Conservation (phyloP, 2,113 vertebrate genomes). For the Coryphaenoides rupestris region DNA sequence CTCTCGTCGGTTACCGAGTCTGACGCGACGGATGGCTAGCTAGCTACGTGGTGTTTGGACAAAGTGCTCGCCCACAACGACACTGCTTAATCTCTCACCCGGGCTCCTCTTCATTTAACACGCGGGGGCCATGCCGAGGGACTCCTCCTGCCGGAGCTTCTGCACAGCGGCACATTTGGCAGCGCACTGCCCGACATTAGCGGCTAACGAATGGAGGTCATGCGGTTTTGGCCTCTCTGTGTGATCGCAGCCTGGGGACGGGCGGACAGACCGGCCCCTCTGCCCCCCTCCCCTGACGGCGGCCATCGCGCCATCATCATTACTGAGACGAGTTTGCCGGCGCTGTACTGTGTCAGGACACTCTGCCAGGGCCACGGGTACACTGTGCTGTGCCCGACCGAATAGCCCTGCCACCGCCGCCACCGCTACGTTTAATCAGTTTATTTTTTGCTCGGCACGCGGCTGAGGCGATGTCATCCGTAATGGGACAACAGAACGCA, state of each 20-base stretch:
- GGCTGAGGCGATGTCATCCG: background rate
- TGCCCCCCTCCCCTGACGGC: background rate
- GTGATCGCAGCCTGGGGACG: background rate
- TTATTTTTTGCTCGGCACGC: background rate
- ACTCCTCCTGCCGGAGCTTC: too few relatives aligned
- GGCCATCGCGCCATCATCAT: conserved; percentile 3
- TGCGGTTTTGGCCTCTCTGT: conserved; percentile 2
- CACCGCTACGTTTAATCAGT: background rate
- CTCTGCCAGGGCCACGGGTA: background rate
- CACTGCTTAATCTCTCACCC: too few relatives aligned
- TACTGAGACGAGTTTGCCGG: background rate
- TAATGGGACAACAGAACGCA: background rate
- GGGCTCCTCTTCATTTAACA: too few relatives aligned
- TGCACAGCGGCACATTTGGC: too few relatives aligned
- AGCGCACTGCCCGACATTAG: too few relatives aligned
- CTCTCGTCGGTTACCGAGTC: too few relatives aligned
- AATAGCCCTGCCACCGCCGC: too few relatives aligned
- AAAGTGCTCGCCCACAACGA: too few relatives aligned
- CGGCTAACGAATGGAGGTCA: background rate
- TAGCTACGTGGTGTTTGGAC: too few relatives aligned
- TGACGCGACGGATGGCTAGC: too few relatives aligned
- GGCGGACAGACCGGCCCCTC: too few relatives aligned
- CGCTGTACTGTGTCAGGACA: background rate
- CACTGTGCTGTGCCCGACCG: background rate
- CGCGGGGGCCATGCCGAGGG: too few relatives aligned